phyloP scores from a whole-genome alignment of 2,888 invertebrate genomes.

The Odontomyia ornata region DNA sequence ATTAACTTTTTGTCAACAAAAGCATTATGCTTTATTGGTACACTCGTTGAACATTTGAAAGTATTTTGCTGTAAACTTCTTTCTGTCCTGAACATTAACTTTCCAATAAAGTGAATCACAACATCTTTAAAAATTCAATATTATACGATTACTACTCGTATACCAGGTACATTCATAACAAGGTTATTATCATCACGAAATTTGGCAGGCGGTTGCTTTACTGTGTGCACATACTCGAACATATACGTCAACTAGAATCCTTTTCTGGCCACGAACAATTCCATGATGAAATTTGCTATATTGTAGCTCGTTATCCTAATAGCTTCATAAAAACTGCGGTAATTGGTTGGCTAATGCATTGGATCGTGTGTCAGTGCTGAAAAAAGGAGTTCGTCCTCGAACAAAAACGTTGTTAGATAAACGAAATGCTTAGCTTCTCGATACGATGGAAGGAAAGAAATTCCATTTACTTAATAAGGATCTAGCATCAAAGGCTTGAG shows the following conservation, averaged over 20 bases:
- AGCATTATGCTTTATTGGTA: too few relatives aligned
- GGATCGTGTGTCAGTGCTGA: slow-evolving; percentile 1
- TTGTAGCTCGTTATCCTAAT: slow-evolving; percentile 49
- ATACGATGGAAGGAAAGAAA: background rate
- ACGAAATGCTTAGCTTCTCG: background rate
- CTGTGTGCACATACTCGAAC: background rate
- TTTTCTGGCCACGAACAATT: slow-evolving; percentile 36
- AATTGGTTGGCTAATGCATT: slow-evolving; percentile 45
- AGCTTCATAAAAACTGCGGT: slow-evolving; percentile 47
- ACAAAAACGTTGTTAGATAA: background rate
- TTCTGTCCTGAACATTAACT: too few relatives aligned
- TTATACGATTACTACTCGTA: too few relatives aligned
- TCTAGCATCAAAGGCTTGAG: background rate
- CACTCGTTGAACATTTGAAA: too few relatives aligned
- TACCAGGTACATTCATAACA: too few relatives aligned
- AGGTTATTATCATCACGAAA: background rate
- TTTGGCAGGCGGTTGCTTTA: background rate
- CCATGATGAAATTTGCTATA: slow-evolving; percentile 46
- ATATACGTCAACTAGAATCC: too few relatives aligned
- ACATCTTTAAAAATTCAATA: too few relatives aligned
- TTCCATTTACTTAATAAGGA: slow-evolving; percentile 39
- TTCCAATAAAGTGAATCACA: too few relatives aligned
- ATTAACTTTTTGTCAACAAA: too few relatives aligned
- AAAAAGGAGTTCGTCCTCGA: slow-evolving; percentile 26
- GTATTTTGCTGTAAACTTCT: too few relatives aligned